Evolutionary conservation across 2,797 vertebrate species (phyloP), one percentile per base, ranked within the genome.

Genomic region (Acipenser transmontanus): DNA sequence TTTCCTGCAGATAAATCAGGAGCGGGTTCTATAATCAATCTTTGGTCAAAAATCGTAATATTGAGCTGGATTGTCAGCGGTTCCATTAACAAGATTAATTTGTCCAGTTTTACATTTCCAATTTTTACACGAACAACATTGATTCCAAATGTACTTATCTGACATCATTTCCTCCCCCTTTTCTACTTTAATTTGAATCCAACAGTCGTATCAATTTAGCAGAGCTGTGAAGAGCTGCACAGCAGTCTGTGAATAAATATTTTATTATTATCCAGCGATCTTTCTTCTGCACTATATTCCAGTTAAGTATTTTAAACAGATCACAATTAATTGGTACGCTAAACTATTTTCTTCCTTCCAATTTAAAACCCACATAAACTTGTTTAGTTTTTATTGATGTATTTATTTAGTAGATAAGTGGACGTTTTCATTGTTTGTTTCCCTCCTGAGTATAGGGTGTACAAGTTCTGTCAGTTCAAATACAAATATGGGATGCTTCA

Each of bases 61-160:
- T 89, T 89, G 87, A 91, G 86, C 85, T 79, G 78, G 81, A 78
- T 84, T 90, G 90, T 90, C 91, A 89, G 80, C 84, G 74, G 71
- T 86, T 80, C 87, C 85, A 91, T 91, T 91, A 91, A 81, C 78
- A 82, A 90, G 90, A 92, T 91, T 90, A 84, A 92, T 91, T 89
- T 83, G 76, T 87, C 83, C 82, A 77, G 75, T 88, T 89, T 87
- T 86, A 87, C 85, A 87, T 90, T 91, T 87, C 86, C 87, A 89
- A 80, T 87, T 84, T 89, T 80, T 85, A 89, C 85, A 89, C 89
- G 84, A 87, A 81, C 80, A 86, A 84, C 84, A 88, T 88, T 80
- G 85, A 87, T 90, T 89, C 76, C 70, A 66, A 34, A 49, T 71
- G 72, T 72, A 71, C 73, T 68, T 75, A 69, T 85, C 82, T 85